These are phyloP conservation scores for Platichthys stellatus DNA, from an alignment of 2,113 vertebrate genomes.

Conservation along the genomic window DNA sequence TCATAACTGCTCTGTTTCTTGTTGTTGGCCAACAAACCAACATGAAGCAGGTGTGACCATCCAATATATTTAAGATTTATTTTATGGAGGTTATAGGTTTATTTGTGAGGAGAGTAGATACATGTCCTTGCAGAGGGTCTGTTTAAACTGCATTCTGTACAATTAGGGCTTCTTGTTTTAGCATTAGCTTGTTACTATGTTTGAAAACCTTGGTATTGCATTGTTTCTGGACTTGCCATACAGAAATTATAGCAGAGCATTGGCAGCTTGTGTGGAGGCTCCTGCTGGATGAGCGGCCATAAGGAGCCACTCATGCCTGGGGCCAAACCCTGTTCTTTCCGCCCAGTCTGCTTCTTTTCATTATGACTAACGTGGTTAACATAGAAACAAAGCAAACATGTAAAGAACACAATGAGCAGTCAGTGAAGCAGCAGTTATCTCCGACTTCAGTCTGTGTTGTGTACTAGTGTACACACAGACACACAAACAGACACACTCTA, in stretches of 20 bases:
- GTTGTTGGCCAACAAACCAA: no score
- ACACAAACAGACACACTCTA: background rate
- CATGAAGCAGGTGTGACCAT: no score
- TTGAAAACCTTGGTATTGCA: background rate
- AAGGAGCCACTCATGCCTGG: background rate
- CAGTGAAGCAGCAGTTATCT: background rate
- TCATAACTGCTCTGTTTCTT: no score
- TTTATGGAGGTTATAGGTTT: no score
- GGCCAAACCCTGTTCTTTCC: background rate
- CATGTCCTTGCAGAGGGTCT: no score
- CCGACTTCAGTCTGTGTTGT: background rate
- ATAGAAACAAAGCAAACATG: constrained; percentile 23
- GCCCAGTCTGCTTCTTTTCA: background rate
- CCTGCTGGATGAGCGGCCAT: background rate
- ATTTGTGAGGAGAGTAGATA: no score
- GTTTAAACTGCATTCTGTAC: no score
- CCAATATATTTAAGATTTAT: no score
- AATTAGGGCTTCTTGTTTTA: no score
- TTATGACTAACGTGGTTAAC: background rate
- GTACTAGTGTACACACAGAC: background rate
- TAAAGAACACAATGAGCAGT: background rate
- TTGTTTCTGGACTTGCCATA: background rate
- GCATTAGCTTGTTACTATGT: no score
- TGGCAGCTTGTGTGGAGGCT: background rate
- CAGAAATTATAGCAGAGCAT: background rate